Evolutionary conservation across 2,113 vertebrate genomes (phyloP).

Genomic region (Eptesicus fuscus): DNA sequence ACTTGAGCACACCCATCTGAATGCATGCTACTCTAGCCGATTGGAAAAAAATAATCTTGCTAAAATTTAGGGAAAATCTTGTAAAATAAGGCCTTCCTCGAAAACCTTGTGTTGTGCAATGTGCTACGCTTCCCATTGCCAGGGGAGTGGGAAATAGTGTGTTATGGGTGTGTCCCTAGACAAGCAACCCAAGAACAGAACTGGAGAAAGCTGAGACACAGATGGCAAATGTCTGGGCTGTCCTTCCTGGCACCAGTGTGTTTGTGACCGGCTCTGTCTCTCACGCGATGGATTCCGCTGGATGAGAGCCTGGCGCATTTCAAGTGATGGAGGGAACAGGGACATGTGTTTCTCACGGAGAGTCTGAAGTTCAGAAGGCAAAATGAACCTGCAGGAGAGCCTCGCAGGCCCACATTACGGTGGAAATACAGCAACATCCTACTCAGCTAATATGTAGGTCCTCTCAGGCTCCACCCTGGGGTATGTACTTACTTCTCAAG

Average conservation of each 20-base stretch:
- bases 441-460: not conserved
- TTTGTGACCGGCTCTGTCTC: constrained; percentile 50
- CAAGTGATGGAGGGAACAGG: constrained; percentile 25
- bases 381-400: constrained; percentile 20
- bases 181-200: constrained; percentile 16
- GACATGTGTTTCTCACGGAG: constrained; percentile 25
- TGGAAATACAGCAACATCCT: not conserved
- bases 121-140: not conserved
- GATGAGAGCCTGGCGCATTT: constrained; percentile 34
- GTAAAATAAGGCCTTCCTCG: not conserved
- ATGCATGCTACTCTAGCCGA: not conserved
- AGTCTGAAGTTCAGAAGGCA: constrained; percentile 32
- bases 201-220: constrained; percentile 51
- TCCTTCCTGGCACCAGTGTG: constrained; percentile 48
- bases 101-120: not conserved
- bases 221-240: constrained; percentile 55
- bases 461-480: not conserved
- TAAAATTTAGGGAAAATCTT: not conserved
- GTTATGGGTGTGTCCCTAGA: constrained; percentile 16
- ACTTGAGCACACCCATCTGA: not conserved
- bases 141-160: not conserved
- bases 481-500: not conserved
- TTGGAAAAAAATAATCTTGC: not conserved
- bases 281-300: constrained; percentile 42
- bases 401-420: not conserved